These are phyloP conservation scores for Pseudopipra pipra DNA, from an alignment of 2,113 vertebrate species.

Conservation along the genomic window DNA sequence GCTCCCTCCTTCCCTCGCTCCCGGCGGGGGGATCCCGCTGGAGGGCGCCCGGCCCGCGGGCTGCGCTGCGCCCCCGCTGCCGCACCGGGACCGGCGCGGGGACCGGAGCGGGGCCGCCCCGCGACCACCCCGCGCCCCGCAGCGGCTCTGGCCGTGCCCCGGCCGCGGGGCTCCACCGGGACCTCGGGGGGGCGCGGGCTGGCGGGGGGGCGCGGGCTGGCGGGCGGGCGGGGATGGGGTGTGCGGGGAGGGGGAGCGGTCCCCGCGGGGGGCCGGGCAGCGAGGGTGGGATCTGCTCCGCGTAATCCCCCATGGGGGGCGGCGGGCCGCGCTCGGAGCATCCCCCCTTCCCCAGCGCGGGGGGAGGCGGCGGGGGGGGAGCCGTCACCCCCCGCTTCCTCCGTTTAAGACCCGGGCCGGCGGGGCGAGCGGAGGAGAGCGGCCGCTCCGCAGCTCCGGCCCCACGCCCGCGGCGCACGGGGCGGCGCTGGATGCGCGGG, in stretches of 20 bases:
- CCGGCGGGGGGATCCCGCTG: neutral
- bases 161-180: too few relatives aligned
- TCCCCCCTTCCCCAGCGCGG: neutral
- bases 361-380: neutral
- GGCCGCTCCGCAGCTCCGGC: neutral
- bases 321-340: neutral
- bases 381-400: conserved; percentile 28
- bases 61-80: neutral
- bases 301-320: conserved; percentile 25
- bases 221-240: too few relatives aligned
- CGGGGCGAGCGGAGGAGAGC: neutral
- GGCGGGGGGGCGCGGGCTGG: too few relatives aligned
- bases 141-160: too few relatives aligned
- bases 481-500: conserved; percentile 11
- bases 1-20: neutral
- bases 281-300: neutral
- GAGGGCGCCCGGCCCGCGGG: neutral
- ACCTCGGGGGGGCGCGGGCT: too few relatives aligned
- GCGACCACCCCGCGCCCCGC: neutral
- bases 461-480: neutral
- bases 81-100: neutral
- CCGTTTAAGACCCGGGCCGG: neutral
- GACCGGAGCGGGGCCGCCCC: neutral
- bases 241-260: neutral
- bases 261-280: neutral